phyloP scores from a whole-genome alignment of 2,888 invertebrate genomes.

The Pristionchus maxplancki region DNA sequence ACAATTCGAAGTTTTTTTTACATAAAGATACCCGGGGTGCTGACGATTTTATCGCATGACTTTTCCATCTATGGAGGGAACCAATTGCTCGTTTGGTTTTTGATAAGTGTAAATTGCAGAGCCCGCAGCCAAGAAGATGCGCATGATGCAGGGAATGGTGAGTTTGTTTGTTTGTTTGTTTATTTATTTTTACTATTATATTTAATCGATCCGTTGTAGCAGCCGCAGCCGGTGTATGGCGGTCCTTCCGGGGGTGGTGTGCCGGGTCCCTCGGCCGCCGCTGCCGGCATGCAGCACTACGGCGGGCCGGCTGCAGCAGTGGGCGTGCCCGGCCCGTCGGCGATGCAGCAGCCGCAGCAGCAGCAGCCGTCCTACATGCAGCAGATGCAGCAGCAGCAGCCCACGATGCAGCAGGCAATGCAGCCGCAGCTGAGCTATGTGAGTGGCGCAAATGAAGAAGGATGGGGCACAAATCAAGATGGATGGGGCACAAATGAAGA shows the following conservation, averaged over 20 bases:
- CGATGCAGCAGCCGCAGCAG: slow-evolving; percentile 52
- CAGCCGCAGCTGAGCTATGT: neutral
- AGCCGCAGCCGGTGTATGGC: neutral
- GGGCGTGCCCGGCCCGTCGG: neutral
- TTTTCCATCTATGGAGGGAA: slow-evolving; percentile 2
- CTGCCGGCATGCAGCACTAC: slow-evolving; percentile 40
- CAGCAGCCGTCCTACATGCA: slow-evolving; percentile 22
- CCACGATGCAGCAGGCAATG: slow-evolving; percentile 42
- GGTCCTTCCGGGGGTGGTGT: neutral
- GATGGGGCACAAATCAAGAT: too few relatives aligned
- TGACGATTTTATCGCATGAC: slow-evolving; percentile 48
- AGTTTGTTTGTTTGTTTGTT: neutral
- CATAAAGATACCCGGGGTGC: too few relatives aligned
- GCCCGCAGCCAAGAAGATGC: slow-evolving; percentile 59
- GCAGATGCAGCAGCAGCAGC: slow-evolving; percentile 31
- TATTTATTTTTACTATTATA: too few relatives aligned
- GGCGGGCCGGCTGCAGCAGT: slow-evolving; percentile 35
- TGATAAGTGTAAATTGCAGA: too few relatives aligned
- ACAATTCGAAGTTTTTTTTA: too few relatives aligned
- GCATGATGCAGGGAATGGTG: slow-evolving; percentile 33
- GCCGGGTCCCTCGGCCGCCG: neutral
- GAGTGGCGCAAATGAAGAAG: too few relatives aligned
- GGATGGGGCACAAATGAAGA: too few relatives aligned
- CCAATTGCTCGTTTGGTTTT: too few relatives aligned
- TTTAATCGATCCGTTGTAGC: neutral